These are phyloP conservation scores for Pteria penguin DNA, from an alignment of 2,888 invertebrate species.

Conservation along the genomic window DNA sequence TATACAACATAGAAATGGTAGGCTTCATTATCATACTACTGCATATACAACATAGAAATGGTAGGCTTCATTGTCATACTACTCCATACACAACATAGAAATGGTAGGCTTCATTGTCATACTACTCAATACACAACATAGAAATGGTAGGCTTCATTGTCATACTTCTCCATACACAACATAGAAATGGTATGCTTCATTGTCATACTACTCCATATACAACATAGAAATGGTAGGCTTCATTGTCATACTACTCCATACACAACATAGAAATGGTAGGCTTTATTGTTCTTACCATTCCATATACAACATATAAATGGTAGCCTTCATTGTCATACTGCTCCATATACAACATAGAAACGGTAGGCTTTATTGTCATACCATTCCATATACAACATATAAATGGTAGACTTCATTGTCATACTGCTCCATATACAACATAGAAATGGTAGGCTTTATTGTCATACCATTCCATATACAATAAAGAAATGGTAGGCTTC, in stretches of 20 bases:
- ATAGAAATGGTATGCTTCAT: neutral
- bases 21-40: neutral
- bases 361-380: no score
- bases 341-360: neutral
- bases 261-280: neutral
- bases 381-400: constrained; percentile 1
- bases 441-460: no score
- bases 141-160: no score
- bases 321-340: neutral
- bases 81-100: neutral
- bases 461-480: no score
- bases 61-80: no score
- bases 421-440: neutral
- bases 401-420: neutral
- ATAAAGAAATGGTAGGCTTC: neutral
- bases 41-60: neutral
- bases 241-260: neutral
- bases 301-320: neutral
- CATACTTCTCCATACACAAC: constrained; percentile 3
- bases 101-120: neutral
- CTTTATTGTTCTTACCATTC: no score
- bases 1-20: neutral
- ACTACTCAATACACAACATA: neutral
- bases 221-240: neutral
- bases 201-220: neutral